Evolutionary conservation across 2,888 invertebrate species (phyloP).

Genomic region (Leptinotarsa tumamoca): DNA sequence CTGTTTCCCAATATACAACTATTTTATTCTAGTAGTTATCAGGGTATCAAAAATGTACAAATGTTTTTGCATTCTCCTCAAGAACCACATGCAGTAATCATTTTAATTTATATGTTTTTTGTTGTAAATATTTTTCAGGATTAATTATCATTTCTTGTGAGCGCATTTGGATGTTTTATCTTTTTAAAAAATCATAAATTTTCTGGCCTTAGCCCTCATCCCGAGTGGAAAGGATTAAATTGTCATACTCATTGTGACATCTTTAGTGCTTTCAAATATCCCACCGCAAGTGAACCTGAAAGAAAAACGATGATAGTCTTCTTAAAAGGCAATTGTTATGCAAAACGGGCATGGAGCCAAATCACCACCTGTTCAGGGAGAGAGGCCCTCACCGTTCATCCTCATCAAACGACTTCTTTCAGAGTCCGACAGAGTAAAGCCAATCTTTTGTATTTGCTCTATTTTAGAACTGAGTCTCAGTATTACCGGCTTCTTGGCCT

Average conservation of each 20-base stretch:
- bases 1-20: no score
- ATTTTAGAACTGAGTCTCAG: slow-evolving; percentile 63
- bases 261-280: slow-evolving; percentile 67
- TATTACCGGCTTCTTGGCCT: slow-evolving; percentile 65
- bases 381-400: slow-evolving; percentile 65
- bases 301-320: slow-evolving; percentile 65
- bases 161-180: neutral
- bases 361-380: slow-evolving; percentile 65
- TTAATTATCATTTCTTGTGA: no score
- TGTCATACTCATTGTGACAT: slow-evolving; percentile 66
- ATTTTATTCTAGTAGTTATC: no score
- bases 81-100: no score
- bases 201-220: slow-evolving; percentile 61
- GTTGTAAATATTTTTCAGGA: no score
- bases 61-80: no score
- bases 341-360: slow-evolving; percentile 65
- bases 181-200: slow-evolving; percentile 64
- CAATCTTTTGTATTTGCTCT: slow-evolving; percentile 67
- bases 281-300: slow-evolving; percentile 65
- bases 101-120: no score
- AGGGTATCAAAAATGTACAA: no score
- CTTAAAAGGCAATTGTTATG: slow-evolving; percentile 67
- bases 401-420: slow-evolving; percentile 65
- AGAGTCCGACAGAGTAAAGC: slow-evolving; percentile 64
- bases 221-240: slow-evolving; percentile 63